A percentile compares a stretch with the other conserved stretches of the same genome.
Evolutionary conservation across 2,113 vertebrate species (phyloP).

Genomic region (Prietella phreatophila): DNA sequence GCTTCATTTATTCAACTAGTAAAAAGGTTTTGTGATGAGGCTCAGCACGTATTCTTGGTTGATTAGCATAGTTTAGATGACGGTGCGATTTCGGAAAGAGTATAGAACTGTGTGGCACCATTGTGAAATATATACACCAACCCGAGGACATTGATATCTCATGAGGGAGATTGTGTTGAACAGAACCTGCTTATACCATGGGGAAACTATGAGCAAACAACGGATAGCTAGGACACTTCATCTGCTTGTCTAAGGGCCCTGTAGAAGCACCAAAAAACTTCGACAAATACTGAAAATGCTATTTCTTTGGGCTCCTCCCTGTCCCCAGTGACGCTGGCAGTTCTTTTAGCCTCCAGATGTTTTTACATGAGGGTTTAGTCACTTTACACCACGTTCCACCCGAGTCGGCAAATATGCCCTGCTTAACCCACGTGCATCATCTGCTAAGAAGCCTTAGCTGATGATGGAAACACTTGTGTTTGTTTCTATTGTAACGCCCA

Average conservation of each 20-base stretch:
- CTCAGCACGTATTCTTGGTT: not conserved
- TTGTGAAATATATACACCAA: not conserved
- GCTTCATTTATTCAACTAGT: not conserved
- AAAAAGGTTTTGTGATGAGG: not conserved
- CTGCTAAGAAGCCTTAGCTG: not conserved
- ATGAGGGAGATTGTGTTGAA: not conserved
- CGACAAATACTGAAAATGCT: not conserved
- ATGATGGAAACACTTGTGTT: conserved; percentile 17
- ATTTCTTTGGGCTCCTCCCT: not conserved
- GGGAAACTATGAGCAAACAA: not conserved
- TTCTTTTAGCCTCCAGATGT: conserved; percentile 33
- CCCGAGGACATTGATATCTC: not conserved
- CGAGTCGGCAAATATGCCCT: conserved; percentile 29
- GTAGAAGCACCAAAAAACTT: not conserved
- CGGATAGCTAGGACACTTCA: not conserved
- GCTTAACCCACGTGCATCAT: not conserved
- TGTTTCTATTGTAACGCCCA: conserved; percentile 3
- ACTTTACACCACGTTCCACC: conserved; percentile 35
- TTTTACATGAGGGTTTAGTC: conserved; percentile 52
- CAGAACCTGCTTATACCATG: not conserved
- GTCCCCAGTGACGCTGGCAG: conserved; percentile 30
- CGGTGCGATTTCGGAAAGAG: not conserved
- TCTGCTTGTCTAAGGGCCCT: not conserved
- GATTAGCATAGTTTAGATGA: not conserved
- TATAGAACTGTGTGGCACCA: not conserved